A percentile compares a stretch with the other conserved stretches of the same genome.
These are phyloP conservation scores for Phalacrocorax brasilianus DNA, from an alignment of 2,113 vertebrate species.

Conservation along the genomic window DNA sequence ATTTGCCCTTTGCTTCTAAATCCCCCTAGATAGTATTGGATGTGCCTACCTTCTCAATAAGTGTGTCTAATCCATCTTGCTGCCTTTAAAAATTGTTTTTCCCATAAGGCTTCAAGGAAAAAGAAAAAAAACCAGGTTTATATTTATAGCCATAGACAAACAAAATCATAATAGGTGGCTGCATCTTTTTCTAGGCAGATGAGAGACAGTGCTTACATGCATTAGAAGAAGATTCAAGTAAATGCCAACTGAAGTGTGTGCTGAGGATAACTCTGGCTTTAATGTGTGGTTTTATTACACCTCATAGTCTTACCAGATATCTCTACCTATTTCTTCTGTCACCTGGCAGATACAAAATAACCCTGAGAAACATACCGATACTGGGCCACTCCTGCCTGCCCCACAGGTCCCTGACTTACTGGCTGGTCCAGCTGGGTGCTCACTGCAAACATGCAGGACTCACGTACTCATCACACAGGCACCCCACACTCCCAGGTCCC, in stretches of 20 bases:
- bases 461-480: too few species aligned
- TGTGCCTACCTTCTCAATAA: not conserved
- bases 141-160: not conserved
- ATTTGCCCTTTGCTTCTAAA: not conserved
- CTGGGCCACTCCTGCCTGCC: not conserved
- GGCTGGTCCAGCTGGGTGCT: not conserved
- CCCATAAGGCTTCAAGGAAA: not conserved
- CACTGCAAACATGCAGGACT: not conserved
- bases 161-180: not conserved
- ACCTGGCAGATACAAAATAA: not conserved
- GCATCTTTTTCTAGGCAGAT: not conserved
- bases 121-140: not conserved
- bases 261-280: not conserved
- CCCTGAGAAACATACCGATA: not conserved
- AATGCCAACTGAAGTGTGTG: not conserved
- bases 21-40: not conserved
- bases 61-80: not conserved
- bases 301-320: not conserved
- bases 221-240: not conserved
- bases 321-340: not conserved
- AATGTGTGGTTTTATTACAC: not conserved
- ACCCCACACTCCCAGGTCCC: rapidly evolving
- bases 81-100: not conserved
- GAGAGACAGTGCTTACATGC: not conserved
- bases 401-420: rapidly evolving